Percentiles rank a stretch among this genome's conserved stretches.
Evolutionary conservation across 2,888 invertebrate genomes (phyloP).

Genomic region (Andricus quercusramuli): DNA sequence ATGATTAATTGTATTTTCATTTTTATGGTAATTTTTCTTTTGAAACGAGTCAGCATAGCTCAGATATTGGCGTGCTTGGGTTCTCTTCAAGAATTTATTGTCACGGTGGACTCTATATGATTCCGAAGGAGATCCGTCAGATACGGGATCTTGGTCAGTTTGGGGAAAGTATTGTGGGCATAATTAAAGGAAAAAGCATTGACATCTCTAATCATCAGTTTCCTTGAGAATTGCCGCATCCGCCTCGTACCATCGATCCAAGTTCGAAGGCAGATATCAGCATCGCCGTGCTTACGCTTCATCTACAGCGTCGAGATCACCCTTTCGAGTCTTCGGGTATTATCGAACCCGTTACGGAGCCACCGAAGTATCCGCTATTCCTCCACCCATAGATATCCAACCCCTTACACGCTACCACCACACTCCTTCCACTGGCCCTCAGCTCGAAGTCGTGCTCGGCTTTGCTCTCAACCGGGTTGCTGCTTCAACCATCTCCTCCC

Average conservation of each 20-base stretch:
- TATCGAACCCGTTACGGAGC: slow-evolving; percentile 65
- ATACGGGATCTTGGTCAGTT: not conserved
- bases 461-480: slow-evolving; percentile 49
- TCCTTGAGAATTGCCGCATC: slow-evolving; percentile 41
- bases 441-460: slow-evolving; percentile 44
- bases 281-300: slow-evolving; percentile 55
- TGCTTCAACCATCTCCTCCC: slow-evolving; percentile 42
- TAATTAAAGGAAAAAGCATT: not conserved
- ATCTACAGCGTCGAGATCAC: slow-evolving; percentile 56
- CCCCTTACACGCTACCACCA: slow-evolving; percentile 38
- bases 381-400: slow-evolving; percentile 28
- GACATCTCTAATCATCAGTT: slow-evolving; percentile 25
- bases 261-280: slow-evolving; percentile 64
- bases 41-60: too few relatives aligned
- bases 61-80: too few relatives aligned
- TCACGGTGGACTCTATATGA: too few relatives aligned
- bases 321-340: slow-evolving; percentile 65
- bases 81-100: too few relatives aligned
- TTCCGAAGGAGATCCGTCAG: not conserved
- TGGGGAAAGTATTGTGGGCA: not conserved
- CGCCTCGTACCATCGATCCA: slow-evolving; percentile 60
- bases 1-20: not conserved
- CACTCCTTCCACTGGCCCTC: slow-evolving; percentile 49
- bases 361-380: slow-evolving; percentile 58
- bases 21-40: not conserved